Evolutionary conservation across 2,888 invertebrate species (phyloP), one percentile per base, ranked within the genome.

Genomic region (Criorhina ranunculi): DNA sequence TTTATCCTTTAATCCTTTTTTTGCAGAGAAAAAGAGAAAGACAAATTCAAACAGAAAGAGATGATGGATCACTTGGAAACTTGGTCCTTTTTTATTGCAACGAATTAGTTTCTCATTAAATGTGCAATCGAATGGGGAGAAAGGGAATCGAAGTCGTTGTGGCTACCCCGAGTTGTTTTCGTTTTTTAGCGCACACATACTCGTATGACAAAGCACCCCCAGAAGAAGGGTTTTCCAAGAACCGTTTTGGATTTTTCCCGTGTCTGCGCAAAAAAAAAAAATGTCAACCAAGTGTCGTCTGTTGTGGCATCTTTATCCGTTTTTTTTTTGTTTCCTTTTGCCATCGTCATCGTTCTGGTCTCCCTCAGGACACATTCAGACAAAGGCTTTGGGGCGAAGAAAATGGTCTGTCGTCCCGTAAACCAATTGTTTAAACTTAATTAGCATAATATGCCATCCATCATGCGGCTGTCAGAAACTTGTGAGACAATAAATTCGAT

Each of bases 401-500:
- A 77, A 40, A 55, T 46, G 55, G 67, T 79, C 64, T 83, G 60
- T 42, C 17, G 31, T 75, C 64, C 67, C n/a, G n/a, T 69, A 80
- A 80, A 57, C 64, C 80, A 85, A 80, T 80, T 86, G 76, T 86
- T 86, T 86, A 81, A 81, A 86, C 81, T 76, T 86, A 86, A 86
- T 86, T 86, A 86, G 81, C 86, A 86, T 86, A 81, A 86, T 81
- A 81, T 77, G 81, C 77, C 76, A 86, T 86, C 86, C 76, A 86
- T 86, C 86, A 86, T 86, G 70, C 31, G 72, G 86, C 81, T 86
- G 86, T 86, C 86, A 81, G 60, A 77, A 81, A 86, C 86, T 81
- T 81, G 86, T 81, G 86, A 86, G 81, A 81, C 81, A 76, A 81
- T 81, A 81, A 81, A 77, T 81, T 81, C 86, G 86, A 85, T 85